Evolutionary conservation across 2,888 invertebrate genomes (phyloP), one percentile per base, ranked within the genome.

Genomic region (Pterostichus niger): DNA sequence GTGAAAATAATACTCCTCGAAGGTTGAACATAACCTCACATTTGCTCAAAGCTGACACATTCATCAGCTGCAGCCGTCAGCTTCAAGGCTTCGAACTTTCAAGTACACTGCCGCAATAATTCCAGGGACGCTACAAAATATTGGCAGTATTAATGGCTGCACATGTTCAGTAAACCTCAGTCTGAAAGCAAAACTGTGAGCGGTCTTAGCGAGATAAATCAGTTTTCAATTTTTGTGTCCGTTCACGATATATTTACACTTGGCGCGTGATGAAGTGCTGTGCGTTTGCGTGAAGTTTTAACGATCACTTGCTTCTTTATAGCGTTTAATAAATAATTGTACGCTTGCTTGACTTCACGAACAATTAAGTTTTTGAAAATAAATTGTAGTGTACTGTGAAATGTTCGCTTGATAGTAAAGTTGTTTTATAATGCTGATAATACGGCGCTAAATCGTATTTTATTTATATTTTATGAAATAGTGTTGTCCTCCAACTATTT

Each of bases 231-330:
- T 59, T 59, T 59, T 59, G 59, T 31, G 59, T 31, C 59, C 31
- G 59, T 59, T 59, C 59, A 59, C 59, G 59, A 59, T 17, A 59
- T 59, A 59, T 59, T 59, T 59, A 59, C 59, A 59, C 59, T 59
- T 59, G 11, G 24, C 17, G 13, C 24, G 59, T 59, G 59, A 59
- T 59, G 31, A 59, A 59, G 59, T 59, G 59, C 59, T 59, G 24
- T 11, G 59, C 59, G 59, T 59, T 59, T 59, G 59, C n/a, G 59
- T 17, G 54, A 54, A 59, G 31, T 31, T 59, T 59, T 59, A 59
- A 59, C 59, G 59, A 59, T 59, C 31, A n/a, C 59, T 10, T 11
- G 31, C 24, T 59, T 59, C 59, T 59, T 59, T 59, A 59, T 59
- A 59, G 59, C 59, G 31, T 31, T 59, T 59, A 59, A 59, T 59